Percentiles rank a stretch among this genome's conserved stretches.
These are phyloP conservation scores for Drosophila cyrtoloma DNA, from an alignment of 2,888 invertebrate species.

Conservation along the genomic window DNA sequence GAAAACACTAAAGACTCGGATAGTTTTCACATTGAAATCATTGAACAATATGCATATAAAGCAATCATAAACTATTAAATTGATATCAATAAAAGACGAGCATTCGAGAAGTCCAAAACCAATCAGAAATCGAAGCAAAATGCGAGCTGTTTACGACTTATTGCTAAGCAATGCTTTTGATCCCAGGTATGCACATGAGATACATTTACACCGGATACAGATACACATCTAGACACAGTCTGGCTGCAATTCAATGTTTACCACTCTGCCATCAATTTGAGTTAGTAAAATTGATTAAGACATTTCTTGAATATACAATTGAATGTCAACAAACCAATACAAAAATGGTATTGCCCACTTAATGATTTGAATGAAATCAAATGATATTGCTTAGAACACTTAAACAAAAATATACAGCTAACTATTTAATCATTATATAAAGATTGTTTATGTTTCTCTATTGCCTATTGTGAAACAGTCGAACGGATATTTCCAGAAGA, in stretches of 20 bases:
- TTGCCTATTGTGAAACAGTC: too few relatives aligned
- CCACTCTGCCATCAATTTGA: neutral
- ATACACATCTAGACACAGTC: neutral
- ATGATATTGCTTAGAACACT: neutral
- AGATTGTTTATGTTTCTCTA: too few relatives aligned
- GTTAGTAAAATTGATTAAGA: neutral
- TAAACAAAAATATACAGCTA: neutral
- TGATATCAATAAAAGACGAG: conserved; percentile 51
- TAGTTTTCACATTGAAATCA: conserved; percentile 18
- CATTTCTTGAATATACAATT: neutral
- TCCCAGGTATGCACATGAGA: conserved; percentile 70
- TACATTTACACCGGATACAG: conserved; percentile 6
- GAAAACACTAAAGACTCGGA: conserved; percentile 7
- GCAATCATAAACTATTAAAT: conserved; percentile 51
- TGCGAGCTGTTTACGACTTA: conserved; percentile 77
- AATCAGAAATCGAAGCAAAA: conserved; percentile 48
- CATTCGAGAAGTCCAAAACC: conserved; percentile 18
- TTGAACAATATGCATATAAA: conserved; percentile 38
- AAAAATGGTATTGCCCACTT: neutral
- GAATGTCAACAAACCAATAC: neutral
- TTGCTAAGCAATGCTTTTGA: conserved; percentile 78
- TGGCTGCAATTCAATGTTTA: neutral
- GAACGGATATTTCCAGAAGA: too few relatives aligned
- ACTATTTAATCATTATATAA: neutral
- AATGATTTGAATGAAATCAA: neutral